Evolutionary conservation across 2,797 vertebrate species (phyloP).

Genomic region (Podargus strigoides): DNA sequence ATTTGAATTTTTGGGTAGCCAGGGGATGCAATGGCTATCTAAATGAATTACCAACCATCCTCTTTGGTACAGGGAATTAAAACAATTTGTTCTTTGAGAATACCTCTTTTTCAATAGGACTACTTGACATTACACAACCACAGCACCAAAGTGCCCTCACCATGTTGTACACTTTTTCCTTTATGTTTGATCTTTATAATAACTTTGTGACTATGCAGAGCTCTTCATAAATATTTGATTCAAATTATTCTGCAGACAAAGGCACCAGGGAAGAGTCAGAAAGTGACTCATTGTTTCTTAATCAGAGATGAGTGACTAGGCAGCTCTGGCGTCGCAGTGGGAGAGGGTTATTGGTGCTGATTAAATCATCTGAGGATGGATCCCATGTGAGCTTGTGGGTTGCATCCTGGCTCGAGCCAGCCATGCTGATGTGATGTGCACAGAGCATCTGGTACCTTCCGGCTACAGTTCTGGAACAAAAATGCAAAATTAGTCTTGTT

Average conservation of each 20-base stretch:
- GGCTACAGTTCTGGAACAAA: not conserved
- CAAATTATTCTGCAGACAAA: not conserved
- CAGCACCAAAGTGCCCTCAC: not conserved
- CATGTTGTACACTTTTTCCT: not conserved
- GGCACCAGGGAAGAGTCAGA: not conserved
- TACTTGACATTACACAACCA: not conserved
- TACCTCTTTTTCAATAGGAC: not conserved
- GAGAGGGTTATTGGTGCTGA: not conserved
- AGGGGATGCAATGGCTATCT: not conserved
- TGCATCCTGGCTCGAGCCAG: not conserved
- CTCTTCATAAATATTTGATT: constrained; percentile 47
- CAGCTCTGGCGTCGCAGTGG: not conserved
- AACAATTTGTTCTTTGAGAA: not conserved
- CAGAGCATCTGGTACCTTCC: not conserved
- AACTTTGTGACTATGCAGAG: not conserved
- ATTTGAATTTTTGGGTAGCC: not conserved
- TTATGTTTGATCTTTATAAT: not conserved
- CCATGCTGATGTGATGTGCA: rapidly evolving
- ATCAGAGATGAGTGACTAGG: not conserved
- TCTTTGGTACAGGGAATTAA: not conserved
- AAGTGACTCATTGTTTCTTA: constrained; percentile 37
- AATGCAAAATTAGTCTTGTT: not conserved
- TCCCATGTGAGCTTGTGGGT: not conserved
- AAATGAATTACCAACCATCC: not conserved
- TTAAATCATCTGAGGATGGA: not conserved